Evolutionary conservation across 2,797 vertebrate species (phyloP).

Genomic region (Eptatretus atami): DNA sequence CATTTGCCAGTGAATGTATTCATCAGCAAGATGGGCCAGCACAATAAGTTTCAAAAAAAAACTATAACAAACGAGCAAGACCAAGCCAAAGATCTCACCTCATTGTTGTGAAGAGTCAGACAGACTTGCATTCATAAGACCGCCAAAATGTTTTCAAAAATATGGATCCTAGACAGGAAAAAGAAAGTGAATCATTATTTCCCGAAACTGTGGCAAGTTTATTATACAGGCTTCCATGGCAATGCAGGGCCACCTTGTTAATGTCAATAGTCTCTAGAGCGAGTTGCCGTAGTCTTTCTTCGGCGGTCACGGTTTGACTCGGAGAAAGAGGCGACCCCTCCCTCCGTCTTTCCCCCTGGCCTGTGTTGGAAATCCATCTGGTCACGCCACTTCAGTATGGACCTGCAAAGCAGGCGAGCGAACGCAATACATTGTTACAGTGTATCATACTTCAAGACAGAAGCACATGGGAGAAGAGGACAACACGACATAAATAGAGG

Average conservation of each 20-base stretch:
- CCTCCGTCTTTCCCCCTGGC: slow-evolving; percentile 87
- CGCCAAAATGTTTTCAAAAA: slow-evolving; percentile 96
- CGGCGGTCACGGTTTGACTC: slow-evolving; percentile 73
- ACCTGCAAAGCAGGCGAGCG: too few relatives aligned
- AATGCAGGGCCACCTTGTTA: slow-evolving; percentile 16
- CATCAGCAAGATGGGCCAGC: too few relatives aligned
- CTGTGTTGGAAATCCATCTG: slow-evolving; percentile 87
- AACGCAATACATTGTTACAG: too few relatives aligned
- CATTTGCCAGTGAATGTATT: too few relatives aligned
- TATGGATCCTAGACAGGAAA: slow-evolving; percentile 38
- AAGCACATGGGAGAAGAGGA: too few relatives aligned
- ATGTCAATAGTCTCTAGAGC: slow-evolving; percentile 88
- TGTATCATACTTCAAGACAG: too few relatives aligned
- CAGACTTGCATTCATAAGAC: slow-evolving; percentile 91
- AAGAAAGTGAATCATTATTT: background rate
- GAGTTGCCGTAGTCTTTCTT: slow-evolving; percentile 54
- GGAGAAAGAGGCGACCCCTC: slow-evolving; percentile 53
- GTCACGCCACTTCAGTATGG: too few relatives aligned
- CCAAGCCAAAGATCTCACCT: slow-evolving; percentile 19
- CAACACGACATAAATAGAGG: too few relatives aligned
- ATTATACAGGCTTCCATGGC: too few relatives aligned
- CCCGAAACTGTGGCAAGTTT: too few relatives aligned
- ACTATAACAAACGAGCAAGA: too few relatives aligned
- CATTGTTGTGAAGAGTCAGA: slow-evolving; percentile 81
- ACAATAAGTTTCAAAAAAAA: too few relatives aligned